Evolutionary conservation across 2,797 vertebrate genomes (phyloP).

Genomic region (Echiichthys vipera): DNA sequence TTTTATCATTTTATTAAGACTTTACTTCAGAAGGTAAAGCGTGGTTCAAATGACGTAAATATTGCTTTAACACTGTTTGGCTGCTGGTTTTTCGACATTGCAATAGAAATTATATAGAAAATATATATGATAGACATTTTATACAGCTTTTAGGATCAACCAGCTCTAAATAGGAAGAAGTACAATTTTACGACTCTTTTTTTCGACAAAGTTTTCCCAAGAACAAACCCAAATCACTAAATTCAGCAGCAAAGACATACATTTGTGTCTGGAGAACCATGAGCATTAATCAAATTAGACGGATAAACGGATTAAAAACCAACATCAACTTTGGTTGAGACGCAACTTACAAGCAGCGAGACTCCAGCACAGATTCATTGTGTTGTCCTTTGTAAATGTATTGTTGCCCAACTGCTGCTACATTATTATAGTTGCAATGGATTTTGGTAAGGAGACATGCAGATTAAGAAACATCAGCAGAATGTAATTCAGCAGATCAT

Average conservation of each 20-base stretch:
- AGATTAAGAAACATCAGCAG: neutral
- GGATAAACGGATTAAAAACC: conserved; percentile 6
- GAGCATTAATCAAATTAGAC: neutral
- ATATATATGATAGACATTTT: too few species aligned
- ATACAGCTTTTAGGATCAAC: too few species aligned
- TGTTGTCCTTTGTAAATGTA: neutral
- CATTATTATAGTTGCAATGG: neutral
- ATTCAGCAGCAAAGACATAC: neutral
- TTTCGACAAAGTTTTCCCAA: neutral
- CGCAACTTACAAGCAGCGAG: neutral
- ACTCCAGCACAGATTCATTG: conserved; percentile 6
- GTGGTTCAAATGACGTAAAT: too few species aligned
- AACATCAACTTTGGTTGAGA: neutral
- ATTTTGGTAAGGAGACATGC: neutral
- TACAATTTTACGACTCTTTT: neutral
- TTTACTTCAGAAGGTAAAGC: too few species aligned
- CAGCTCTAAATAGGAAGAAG: too few species aligned
- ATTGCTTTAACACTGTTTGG: too few species aligned
- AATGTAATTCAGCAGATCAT: neutral
- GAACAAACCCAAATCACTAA: neutral
- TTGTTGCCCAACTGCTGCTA: neutral
- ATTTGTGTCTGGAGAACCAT: neutral
- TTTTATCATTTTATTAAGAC: too few species aligned
- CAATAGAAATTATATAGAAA: too few species aligned
- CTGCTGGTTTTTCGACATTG: too few species aligned